Evolutionary conservation across 2,888 invertebrate species (phyloP), one percentile per base, ranked within the genome.

Genomic region (Erebia aethiops): DNA sequence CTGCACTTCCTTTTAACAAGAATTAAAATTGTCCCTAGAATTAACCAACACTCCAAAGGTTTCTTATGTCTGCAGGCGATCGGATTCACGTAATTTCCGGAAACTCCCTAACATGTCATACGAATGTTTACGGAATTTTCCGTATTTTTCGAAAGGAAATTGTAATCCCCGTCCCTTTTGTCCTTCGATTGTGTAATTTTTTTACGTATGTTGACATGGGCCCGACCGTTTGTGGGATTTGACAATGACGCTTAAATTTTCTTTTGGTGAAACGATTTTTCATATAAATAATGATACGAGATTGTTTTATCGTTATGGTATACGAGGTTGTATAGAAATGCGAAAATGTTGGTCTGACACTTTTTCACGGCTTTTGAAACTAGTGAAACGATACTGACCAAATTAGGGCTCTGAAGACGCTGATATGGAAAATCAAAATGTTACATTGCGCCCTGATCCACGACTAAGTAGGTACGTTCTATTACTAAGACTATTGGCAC

Each of bases 161-260:
- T 26, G 58, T 64, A 64, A 70, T 62, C 62, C 54, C 41, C 18
- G 41, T 69, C 5, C 43, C 61, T 13, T 52, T 65, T 49, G 60
- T 70, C 51, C 54, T 21, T 62, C 46, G 62, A 62, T 49, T 49
- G 62, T 62, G 62, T 62, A 62, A 62, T 62, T 62, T 62, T 26
- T 21, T 49, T 62, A 62, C 49, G 14, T n/a, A 7, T 62, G 62
- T 62, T 62, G 62, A 62, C 62, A 62, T 49, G 62, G 62, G 62
- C 16, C 43, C 61, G 61, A 43, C 16, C 16, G 61, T 41, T 16
- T 16, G n/a, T 41, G 9, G 60, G 16, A 60, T 18, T 43, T 43
- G 9, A 46, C 43, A 61, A 61, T 43, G 61, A 43, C 16, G 60
- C 41, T 9, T 9, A 58, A 58, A 58, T 58, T 41, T 41, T 41